Base-by-base conservation (phyloP, 2,888 invertebrate species). In the Troglohyphantes excavatus region DNA sequence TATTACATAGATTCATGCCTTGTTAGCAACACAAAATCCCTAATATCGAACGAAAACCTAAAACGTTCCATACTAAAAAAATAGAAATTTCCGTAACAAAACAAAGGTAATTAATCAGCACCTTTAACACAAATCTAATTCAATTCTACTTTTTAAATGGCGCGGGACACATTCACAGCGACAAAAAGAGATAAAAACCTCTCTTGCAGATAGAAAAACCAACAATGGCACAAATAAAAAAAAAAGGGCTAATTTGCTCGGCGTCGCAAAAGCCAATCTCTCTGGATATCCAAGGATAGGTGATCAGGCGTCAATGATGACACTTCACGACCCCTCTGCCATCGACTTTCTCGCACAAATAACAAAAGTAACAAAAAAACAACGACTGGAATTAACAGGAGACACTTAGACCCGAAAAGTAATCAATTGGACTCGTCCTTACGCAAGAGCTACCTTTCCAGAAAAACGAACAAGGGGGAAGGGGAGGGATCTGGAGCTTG, bases 351-450 rank as follows among this genome's bases (percentile, higher is more conserved):
- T n/a, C 1, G 53, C 13, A n/a, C 13, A n/a, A 53, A 53, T 17
- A 46, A 46, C 2, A n/a, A 33, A 21, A 70, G 33, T 33, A 23
- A 19, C 23, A 27, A 27, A 39, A 63, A 67, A 53, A 26, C 39
- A 33, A 43, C 67, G 61, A 9, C 53, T 26, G 76, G 84, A 90
- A 85, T 84, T 84, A 90, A 90, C 90, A 79, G 75, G 26, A 33
- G 88, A 82, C 82, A 89, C 82, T 89, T 89, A 89, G 88, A 82
- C 88, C 76, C 88, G 82, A 81, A 76, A 76, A 76, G 88, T 76
- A 82, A 89, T 89, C 88, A 89, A 89, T 89, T 82, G 82, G 81
- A 87, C 46, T 87, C 87, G 87, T 87, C 87, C 29, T 89, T 82
- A 73, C 81, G 82, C 82, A 83, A 89, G 88, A 82, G 61, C 76